phyloP scores from a whole-genome alignment of 2,888 invertebrate species.

The Liopterus haemorrhoidalis region DNA sequence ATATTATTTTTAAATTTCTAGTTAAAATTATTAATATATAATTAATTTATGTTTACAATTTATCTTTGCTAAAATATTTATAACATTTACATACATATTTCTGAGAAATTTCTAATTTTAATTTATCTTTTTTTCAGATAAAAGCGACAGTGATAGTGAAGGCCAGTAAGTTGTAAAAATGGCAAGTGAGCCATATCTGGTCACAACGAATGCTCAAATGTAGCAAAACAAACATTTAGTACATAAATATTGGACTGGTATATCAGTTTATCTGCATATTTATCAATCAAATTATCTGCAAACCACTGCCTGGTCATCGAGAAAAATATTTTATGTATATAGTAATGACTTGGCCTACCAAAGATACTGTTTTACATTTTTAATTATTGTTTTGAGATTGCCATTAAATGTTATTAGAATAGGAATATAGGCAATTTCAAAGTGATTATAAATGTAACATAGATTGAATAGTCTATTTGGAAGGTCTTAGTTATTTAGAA shows the following conservation, averaged over 20 bases:
- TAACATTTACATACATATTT: background rate
- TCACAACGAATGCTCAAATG: conserved; percentile 21
- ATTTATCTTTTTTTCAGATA: conserved; percentile 71
- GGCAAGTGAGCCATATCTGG: conserved; percentile 18
- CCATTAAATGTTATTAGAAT: too few species aligned
- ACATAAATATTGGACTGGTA: conserved; percentile 14
- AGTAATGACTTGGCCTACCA: too few species aligned
- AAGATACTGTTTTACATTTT: too few species aligned
- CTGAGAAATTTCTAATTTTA: background rate
- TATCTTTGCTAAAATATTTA: too few species aligned
- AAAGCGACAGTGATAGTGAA: conserved; percentile 92
- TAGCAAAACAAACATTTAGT: conserved; percentile 8
- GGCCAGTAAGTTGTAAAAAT: conserved; percentile 61
- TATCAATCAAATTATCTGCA: background rate
- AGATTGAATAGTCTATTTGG: too few species aligned
- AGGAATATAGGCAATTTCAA: too few species aligned
- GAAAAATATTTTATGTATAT: too few species aligned
- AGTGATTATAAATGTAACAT: too few species aligned
- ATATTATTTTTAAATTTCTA: too few species aligned
- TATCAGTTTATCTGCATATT: background rate
- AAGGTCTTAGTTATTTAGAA: too few species aligned
- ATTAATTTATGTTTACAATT: background rate
- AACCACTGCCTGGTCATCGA: background rate
- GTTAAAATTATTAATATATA: too few species aligned
- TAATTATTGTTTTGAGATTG: too few species aligned